Conservation (phyloP, 2,797 vertebrate genomes). For the Denticeps clupeoides region DNA sequence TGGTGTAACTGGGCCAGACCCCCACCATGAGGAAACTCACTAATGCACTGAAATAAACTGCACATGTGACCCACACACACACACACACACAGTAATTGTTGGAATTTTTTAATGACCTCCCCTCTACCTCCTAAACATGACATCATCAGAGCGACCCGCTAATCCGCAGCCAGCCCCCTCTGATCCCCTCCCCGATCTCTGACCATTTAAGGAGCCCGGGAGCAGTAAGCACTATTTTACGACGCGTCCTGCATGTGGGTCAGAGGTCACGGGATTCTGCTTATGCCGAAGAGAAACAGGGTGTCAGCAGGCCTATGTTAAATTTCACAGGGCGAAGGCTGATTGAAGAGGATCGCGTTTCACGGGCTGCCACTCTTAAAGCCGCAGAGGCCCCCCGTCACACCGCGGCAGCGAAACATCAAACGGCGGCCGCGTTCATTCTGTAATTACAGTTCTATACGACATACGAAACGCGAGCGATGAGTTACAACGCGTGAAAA, state of each 20-base stretch:
- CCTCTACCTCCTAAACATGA: not conserved
- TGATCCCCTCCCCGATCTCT: constrained; percentile 34
- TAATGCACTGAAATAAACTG: not conserved
- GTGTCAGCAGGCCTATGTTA: constrained; percentile 46
- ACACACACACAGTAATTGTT: not conserved
- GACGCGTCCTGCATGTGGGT: constrained; percentile 41
- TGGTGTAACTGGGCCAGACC: not conserved
- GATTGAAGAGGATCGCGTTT: constrained; percentile 48
- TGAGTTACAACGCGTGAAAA: too few species aligned
- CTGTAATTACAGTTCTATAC: too few species aligned
- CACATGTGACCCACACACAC: not conserved
- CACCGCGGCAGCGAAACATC: too few species aligned
- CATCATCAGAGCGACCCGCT: too few species aligned
- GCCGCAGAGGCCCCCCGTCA: constrained; percentile 18
- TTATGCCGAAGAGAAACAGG: constrained; percentile 46
- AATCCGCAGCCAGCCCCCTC: too few species aligned
- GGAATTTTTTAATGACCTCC: not conserved
- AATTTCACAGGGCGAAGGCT: constrained; percentile 46
- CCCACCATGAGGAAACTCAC: not conserved
- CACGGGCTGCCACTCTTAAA: constrained; percentile 39
- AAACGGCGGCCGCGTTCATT: too few species aligned
- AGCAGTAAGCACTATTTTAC: constrained; percentile 30
- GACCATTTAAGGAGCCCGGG: constrained; percentile 39
- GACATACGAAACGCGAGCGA: too few species aligned
- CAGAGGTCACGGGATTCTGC: constrained; percentile 43